Evolutionary conservation across 2,888 invertebrate genomes (phyloP).

Genomic region (Cryptocephalus moraei): DNA sequence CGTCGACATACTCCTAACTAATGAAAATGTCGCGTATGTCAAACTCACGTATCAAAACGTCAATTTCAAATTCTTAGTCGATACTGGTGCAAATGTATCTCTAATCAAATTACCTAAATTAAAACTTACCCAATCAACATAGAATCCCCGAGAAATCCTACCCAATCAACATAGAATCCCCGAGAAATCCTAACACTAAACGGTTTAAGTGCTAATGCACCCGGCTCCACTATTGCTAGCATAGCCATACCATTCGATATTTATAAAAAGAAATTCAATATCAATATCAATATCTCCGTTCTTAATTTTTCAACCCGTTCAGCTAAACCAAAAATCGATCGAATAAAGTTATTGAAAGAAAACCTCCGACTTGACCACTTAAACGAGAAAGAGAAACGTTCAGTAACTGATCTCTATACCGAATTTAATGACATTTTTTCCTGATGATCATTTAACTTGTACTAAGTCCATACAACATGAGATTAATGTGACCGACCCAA

Average conservation of each 20-base stretch:
- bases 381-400: neutral
- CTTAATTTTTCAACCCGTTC: conserved; percentile 5
- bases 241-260: conserved; percentile 3
- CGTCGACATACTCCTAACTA: neutral
- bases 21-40: no score
- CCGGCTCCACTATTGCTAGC: no score
- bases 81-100: no score
- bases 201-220: conserved; percentile 6
- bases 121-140: neutral
- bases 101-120: conserved; percentile 1
- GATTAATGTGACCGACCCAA: neutral
- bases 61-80: no score
- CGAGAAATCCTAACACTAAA: conserved; percentile 4
- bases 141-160: neutral
- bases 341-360: neutral
- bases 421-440: neutral
- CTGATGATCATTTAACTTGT: conserved; percentile 8
- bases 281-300: conserved; percentile 9
- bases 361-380: neutral
- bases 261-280: conserved; percentile 1
- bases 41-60: no score
- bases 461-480: neutral
- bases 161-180: neutral
- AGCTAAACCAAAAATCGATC: neutral
- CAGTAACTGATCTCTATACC: neutral